These are phyloP conservation scores for Fregata magnificens DNA, from an alignment of 2,113 vertebrate species.

Conservation along the genomic window DNA sequence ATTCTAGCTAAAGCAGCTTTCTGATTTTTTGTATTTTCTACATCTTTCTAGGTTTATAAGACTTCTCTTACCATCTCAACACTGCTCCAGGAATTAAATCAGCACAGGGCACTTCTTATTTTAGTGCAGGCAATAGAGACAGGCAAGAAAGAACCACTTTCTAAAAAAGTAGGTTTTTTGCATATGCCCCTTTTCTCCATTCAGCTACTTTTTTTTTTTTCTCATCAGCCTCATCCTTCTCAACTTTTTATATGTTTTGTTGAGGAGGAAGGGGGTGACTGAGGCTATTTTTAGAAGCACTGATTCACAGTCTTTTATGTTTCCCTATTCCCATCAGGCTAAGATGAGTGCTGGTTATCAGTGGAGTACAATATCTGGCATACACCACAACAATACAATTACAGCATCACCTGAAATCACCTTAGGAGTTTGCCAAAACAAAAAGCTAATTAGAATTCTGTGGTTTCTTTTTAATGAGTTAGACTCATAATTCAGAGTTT, in stretches of 20 bases:
- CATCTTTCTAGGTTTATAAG: neutral
- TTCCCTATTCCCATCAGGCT: neutral
- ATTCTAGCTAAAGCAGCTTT: neutral
- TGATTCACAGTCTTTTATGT: slow-evolving; percentile 7
- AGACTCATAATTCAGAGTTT: neutral
- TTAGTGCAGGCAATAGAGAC: neutral
- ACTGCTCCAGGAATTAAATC: neutral
- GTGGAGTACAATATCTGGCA: neutral
- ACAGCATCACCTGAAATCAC: neutral
- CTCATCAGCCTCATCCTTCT: neutral
- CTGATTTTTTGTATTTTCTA: neutral
- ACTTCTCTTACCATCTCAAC: neutral
- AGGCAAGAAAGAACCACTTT: neutral
- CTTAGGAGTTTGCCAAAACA: neutral
- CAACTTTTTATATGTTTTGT: neutral
- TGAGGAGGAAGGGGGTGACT: neutral
- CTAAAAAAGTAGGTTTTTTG: neutral
- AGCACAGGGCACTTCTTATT: neutral
- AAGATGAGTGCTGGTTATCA: neutral
- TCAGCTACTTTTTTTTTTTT: neutral
- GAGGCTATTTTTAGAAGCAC: neutral
- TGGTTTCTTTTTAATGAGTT: neutral
- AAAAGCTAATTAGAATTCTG: neutral
- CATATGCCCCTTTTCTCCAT: neutral
- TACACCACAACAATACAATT: neutral